Conservation (phyloP, 2,888 invertebrate species). For the Chymomyza fuscimana region DNA sequence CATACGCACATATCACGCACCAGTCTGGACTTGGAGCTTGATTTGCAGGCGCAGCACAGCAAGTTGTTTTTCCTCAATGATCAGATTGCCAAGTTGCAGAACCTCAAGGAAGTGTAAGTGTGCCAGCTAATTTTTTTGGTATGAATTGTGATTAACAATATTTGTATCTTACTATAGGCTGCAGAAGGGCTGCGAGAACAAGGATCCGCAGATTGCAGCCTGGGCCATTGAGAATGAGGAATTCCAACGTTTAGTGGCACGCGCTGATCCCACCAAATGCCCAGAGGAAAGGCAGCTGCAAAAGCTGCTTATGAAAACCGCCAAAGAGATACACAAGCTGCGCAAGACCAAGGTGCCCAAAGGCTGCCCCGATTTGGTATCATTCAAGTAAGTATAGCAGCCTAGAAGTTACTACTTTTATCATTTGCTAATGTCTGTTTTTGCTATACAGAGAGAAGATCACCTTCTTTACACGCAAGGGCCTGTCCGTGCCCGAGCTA, state of each 20-base stretch:
- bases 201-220: slow-evolving; percentile 89
- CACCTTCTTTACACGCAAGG: slow-evolving; percentile 95
- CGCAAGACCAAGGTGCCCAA: slow-evolving; percentile 92
- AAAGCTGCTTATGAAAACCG: slow-evolving; percentile 91
- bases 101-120: slow-evolving; percentile 85
- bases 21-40: slow-evolving; percentile 94
- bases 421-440: background rate
- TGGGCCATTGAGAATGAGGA: slow-evolving; percentile 94
- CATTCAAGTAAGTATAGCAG: slow-evolving; percentile 89
- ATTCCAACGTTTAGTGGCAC: slow-evolving; percentile 85
- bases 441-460: slow-evolving; percentile 91
- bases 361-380: slow-evolving; percentile 93
- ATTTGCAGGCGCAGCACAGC: slow-evolving; percentile 94
- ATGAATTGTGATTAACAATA: background rate
- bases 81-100: slow-evolving; percentile 90
- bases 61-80: slow-evolving; percentile 90
- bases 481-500: slow-evolving; percentile 87
- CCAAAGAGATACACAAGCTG: slow-evolving; percentile 94
- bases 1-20: slow-evolving; percentile 86
- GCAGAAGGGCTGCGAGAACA: slow-evolving; percentile 91
- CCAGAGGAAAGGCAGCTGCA: slow-evolving; percentile 83
- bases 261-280: slow-evolving; percentile 78
- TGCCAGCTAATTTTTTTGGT: background rate
- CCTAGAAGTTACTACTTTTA: background rate
- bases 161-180: slow-evolving; percentile 80